Evolutionary conservation across 2,113 vertebrate species (phyloP).

Genomic region (Indicator indicator): DNA sequence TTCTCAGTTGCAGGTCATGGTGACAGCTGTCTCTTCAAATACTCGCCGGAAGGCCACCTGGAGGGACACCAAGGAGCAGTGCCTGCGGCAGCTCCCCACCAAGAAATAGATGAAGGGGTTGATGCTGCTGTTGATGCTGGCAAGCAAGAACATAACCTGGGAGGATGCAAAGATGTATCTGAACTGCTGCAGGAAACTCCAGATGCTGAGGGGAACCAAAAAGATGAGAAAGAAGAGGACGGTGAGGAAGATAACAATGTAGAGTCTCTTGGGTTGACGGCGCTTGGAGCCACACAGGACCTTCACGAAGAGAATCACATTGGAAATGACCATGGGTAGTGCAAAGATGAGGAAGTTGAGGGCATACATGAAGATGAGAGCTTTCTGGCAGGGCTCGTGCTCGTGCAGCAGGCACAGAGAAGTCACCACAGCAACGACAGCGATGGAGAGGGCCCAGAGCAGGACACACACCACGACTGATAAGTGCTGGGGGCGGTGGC

Average conservation of each 20-base stretch:
- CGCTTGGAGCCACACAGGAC: conserved; percentile 38
- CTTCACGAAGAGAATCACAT: conserved; percentile 37
- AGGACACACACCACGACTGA: conserved; percentile 32
- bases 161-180: rapidly evolving
- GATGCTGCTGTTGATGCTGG: conserved; percentile 41
- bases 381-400: neutral
- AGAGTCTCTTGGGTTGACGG: neutral
- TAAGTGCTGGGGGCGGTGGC: neutral
- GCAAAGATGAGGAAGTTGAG: conserved; percentile 50
- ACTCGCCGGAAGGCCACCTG: neutral
- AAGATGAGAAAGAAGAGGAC: conserved; percentile 25
- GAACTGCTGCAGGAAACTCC: neutral
- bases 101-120: conserved; percentile 41
- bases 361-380: neutral
- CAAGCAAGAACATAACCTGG: neutral
- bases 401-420: neutral
- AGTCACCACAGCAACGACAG: conserved; percentile 24
- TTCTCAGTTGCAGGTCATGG: neutral
- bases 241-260: neutral
- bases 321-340: conserved; percentile 60
- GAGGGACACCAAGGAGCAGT: rapidly evolving
- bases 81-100: neutral
- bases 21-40: neutral
- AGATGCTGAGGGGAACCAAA: neutral
- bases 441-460: conserved; percentile 57